Percentiles rank a stretch among this genome's conserved stretches.
phyloP scores from a whole-genome alignment of 1,140 invertebrate species.

The Papilio dardanus region DNA sequence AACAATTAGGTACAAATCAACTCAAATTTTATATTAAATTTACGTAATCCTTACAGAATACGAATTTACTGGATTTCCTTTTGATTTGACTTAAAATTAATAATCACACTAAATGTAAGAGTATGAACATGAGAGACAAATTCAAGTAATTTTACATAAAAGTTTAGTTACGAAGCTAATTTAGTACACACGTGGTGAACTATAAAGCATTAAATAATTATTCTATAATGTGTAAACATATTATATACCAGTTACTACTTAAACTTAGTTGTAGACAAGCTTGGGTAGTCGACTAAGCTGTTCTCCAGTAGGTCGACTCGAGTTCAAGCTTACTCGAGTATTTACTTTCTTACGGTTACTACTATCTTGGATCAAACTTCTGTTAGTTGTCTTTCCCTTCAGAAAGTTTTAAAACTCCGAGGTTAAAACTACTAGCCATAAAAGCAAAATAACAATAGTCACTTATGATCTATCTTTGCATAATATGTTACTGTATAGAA shows the following conservation, averaged over 20 bases:
- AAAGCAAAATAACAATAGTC: not conserved
- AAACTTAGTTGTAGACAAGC: not conserved
- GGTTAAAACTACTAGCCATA: not conserved
- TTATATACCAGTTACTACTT: not conserved
- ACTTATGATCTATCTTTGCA: no score
- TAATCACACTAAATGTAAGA: no score
- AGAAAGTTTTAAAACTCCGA: not conserved
- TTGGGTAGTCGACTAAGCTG: conserved; percentile 1
- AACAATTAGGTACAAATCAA: not conserved
- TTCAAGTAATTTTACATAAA: not conserved
- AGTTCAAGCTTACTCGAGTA: conserved; percentile 9
- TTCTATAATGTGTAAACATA: conserved; percentile 1
- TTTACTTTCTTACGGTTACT: not conserved
- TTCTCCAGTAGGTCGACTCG: not conserved
- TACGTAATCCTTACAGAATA: no score
- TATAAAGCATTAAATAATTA: not conserved
- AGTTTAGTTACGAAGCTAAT: not conserved
- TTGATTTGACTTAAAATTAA: no score
- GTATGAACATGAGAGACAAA: not conserved
- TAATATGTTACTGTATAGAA: not conserved
- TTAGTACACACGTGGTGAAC: not conserved
- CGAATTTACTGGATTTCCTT: no score
- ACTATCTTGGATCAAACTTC: conserved; percentile 7
- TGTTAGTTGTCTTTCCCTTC: conserved; percentile 1
- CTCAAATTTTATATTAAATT: no score